These are phyloP conservation scores for Oscheius sp. DNA, from an alignment of 2,888 invertebrate species.

Conservation along the genomic window DNA sequence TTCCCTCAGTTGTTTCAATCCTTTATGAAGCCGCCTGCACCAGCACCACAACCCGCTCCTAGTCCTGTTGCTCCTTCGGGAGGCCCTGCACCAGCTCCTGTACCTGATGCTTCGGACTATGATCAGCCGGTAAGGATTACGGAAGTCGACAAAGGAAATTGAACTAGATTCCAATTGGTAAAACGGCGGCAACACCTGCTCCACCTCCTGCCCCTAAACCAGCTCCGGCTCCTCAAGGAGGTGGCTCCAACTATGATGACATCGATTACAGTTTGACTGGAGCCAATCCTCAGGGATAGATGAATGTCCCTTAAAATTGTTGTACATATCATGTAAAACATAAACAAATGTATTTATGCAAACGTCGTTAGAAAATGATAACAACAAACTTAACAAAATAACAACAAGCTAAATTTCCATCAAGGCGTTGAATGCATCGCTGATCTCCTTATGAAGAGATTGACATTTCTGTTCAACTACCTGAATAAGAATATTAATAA, in stretches of 20 bases:
- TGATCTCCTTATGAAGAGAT: slow-evolving; percentile 40
- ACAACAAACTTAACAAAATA: too few relatives aligned
- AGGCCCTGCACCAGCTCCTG: background rate
- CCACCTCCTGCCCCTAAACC: slow-evolving; percentile 4
- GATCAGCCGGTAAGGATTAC: slow-evolving; percentile 15
- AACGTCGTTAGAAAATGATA: too few relatives aligned
- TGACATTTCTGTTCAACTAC: slow-evolving; percentile 53
- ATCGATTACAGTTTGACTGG: slow-evolving; percentile 27
- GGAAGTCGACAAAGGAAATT: background rate
- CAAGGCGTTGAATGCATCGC: background rate
- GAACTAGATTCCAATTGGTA: too few relatives aligned
- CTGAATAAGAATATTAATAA: slow-evolving; percentile 14
- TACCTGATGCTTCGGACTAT: slow-evolving; percentile 26
- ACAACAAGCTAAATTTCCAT: too few relatives aligned
- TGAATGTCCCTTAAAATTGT: background rate
- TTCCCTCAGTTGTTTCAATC: slow-evolving; percentile 7
- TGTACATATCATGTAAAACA: too few relatives aligned
- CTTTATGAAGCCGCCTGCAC: slow-evolving; percentile 21
- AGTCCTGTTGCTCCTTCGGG: background rate
- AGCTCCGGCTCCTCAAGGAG: background rate
- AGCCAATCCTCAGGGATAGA: slow-evolving; percentile 11
- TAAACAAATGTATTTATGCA: too few relatives aligned
- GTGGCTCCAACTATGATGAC: slow-evolving; percentile 22
- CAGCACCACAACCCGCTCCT: slow-evolving; percentile 7
- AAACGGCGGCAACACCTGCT: background rate